phyloP scores from a whole-genome alignment of 2,113 vertebrate species.

The Tetrax tetrax region DNA sequence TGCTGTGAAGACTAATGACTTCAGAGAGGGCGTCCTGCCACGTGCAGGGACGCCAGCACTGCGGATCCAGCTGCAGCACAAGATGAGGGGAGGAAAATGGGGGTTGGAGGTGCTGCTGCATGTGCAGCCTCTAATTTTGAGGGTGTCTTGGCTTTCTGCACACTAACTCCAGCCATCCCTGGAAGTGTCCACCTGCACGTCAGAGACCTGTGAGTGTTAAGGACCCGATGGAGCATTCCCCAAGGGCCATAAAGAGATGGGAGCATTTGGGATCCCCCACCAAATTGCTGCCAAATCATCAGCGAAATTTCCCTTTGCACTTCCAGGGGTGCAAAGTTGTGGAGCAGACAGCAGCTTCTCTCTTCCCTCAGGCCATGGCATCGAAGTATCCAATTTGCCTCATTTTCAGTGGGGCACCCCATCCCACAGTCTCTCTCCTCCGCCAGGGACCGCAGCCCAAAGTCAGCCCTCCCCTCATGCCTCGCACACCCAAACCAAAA shows the following conservation, averaged over 20 bases:
- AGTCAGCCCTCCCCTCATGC: background rate
- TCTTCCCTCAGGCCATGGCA: background rate
- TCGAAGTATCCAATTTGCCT: background rate
- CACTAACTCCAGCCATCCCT: background rate
- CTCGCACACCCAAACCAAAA: background rate
- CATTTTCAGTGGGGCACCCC: rapidly evolving
- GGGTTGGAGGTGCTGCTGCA: background rate
- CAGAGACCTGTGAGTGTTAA: background rate
- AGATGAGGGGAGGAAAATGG: background rate
- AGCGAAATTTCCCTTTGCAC: background rate
- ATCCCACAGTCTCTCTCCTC: background rate
- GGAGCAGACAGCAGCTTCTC: rapidly evolving
- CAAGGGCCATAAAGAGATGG: background rate
- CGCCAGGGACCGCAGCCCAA: rapidly evolving
- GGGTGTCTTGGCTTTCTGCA: background rate
- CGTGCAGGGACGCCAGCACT: background rate
- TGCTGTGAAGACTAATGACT: constrained; percentile 69
- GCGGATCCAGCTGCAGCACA: background rate
- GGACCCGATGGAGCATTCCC: background rate
- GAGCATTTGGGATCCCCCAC: background rate
- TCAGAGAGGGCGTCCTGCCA: constrained; percentile 64
- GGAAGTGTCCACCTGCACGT: rapidly evolving
- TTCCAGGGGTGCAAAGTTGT: background rate
- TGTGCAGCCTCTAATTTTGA: background rate
- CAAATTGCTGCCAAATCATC: background rate